Evolutionary conservation across 1,140 invertebrate genomes (phyloP).

Genomic region (Venustaconcha ellipsiformis): DNA sequence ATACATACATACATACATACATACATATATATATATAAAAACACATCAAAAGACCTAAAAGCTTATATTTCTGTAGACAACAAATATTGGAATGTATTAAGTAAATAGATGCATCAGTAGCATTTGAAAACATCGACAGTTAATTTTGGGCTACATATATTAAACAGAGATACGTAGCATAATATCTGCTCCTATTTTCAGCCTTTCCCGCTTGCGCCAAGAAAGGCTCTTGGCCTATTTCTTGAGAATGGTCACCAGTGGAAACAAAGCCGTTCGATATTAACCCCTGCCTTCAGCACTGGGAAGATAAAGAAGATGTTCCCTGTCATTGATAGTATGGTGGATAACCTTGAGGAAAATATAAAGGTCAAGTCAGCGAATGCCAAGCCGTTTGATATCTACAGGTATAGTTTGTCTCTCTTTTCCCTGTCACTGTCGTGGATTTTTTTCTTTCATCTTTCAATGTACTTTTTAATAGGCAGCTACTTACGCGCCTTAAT

Average conservation of each 20-base stretch:
- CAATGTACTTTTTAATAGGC: too few species aligned
- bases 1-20: neutral
- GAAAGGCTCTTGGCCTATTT: slow-evolving; percentile 58
- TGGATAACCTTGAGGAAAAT: slow-evolving; percentile 46
- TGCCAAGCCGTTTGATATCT: slow-evolving; percentile 36
- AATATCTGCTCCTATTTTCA: slow-evolving; percentile 11
- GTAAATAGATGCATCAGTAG: neutral
- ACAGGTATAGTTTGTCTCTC: slow-evolving; percentile 24
- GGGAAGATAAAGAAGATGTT: slow-evolving; percentile 61
- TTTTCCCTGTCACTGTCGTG: too few species aligned
- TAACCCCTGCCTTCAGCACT: slow-evolving; percentile 58
- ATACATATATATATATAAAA: neutral
- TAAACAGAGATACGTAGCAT: too few species aligned
- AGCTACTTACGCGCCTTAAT: too few species aligned
- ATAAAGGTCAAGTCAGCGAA: slow-evolving; percentile 33
- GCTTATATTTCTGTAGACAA: neutral
- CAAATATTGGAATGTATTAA: neutral
- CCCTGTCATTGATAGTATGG: slow-evolving; percentile 45
- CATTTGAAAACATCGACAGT: too few species aligned
- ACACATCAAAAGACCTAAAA: neutral
- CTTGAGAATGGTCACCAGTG: slow-evolving; percentile 59
- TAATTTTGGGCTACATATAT: too few species aligned
- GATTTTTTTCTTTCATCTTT: too few species aligned
- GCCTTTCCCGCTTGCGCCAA: slow-evolving; percentile 59
- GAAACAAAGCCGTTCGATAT: slow-evolving; percentile 49